These are phyloP conservation scores for Enteromius paludinosus DNA, from an alignment of 2,797 vertebrate genomes.

Conservation along the genomic window DNA sequence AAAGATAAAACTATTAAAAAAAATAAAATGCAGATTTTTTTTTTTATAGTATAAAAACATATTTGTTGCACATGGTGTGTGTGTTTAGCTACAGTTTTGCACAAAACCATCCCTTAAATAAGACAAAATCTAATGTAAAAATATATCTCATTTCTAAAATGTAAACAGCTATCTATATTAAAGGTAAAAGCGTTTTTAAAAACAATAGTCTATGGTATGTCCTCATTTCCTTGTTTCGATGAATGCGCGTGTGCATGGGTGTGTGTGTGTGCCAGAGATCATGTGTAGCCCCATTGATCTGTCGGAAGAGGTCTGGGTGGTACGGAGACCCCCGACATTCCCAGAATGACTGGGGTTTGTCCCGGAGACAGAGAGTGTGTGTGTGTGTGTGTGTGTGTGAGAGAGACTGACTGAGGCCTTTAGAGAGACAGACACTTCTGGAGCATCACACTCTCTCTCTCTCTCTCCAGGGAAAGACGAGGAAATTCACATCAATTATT, in stretches of 20 bases:
- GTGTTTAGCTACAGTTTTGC: neutral
- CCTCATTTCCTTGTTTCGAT: neutral
- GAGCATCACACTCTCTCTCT: neutral
- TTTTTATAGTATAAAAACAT: neutral
- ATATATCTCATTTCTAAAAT: neutral
- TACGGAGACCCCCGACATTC: slow-evolving; percentile 57
- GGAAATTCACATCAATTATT: slow-evolving; percentile 3
- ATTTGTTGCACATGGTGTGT: neutral
- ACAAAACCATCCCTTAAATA: neutral
- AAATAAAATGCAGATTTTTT: neutral
- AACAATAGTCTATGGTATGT: neutral
- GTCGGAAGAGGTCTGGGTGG: slow-evolving; percentile 27
- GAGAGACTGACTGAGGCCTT: neutral
- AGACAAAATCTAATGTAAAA: neutral
- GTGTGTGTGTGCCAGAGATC: slow-evolving; percentile 34
- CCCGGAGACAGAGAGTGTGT: slow-evolving; percentile 24
- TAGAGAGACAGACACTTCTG: neutral
- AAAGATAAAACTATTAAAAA: neutral
- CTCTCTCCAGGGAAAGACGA: neutral
- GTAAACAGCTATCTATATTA: neutral
- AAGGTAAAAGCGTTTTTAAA: neutral
- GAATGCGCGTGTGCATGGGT: slow-evolving; percentile 21
- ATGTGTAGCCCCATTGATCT: slow-evolving; percentile 41
- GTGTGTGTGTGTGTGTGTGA: neutral
- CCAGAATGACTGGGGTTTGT: slow-evolving; percentile 65